Evolutionary conservation across 2,888 invertebrate species (phyloP), one percentile per base, ranked within the genome.

Genomic region (Apotomis betuletana): DNA sequence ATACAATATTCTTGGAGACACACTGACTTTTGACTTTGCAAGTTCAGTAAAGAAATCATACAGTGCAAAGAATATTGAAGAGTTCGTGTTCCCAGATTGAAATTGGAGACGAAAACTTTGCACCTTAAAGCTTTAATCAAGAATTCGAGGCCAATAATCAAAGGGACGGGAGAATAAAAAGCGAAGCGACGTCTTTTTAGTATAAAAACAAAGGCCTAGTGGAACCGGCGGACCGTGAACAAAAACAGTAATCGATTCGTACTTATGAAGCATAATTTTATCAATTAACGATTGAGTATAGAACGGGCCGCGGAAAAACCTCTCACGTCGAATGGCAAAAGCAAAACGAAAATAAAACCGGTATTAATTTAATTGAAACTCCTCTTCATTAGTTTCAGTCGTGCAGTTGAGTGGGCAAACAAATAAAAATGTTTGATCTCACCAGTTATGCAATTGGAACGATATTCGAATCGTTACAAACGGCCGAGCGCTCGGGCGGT

Each of bases 401-500:
- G 85, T 88, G 87, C 88, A 90, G 91, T 88, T 87, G 88, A 89
- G 82, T 88, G 89, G 85, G 87, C 88, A 91, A 89, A 88, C 89
- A 90, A 90, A 91, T 91, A 91, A 90, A 90, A 91, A 90, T 90
- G 89, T 90, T 91, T 91, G 91, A 92, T 91, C 90, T 88, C 85
- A 80, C 85, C 85, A 75, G 87, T 87, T 90, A 88, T 89, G 87
- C 87, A 86, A 85, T 86, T 81, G 83, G 83, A 87, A 79, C 84
- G 85, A 87, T 89, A 89, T 89, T 88, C 84, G 87, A 89, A 87
- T 90, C 84, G 88, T 89, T 87, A 87, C 87, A 85, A 87, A 83
- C 78, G 86, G 79, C 75, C 80, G 81, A 78, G 75, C 79, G 79
- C 79, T 78, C 80, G 80, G 78, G 79, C 77, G 82, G 81, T 79